Conservation (phyloP, 2,888 invertebrate genomes). For the Dysmachus trigonus region DNA sequence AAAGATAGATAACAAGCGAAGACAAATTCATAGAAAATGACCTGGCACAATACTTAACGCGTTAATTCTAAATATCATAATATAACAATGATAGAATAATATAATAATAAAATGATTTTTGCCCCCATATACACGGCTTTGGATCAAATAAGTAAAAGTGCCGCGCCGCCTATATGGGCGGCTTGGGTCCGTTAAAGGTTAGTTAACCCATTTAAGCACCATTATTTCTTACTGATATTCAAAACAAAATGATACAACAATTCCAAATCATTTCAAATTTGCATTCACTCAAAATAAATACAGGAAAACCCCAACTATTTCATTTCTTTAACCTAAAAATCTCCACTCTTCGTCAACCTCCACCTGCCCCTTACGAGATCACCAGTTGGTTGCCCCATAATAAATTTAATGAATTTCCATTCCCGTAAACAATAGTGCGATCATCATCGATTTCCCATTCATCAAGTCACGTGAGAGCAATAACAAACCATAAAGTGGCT, state of each 20-base stretch:
- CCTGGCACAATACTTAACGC: too few species aligned
- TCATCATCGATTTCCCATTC: background rate
- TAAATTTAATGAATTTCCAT: background rate
- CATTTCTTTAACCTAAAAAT: background rate
- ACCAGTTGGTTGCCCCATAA: background rate
- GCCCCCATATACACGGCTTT: too few species aligned
- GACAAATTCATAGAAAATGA: too few species aligned
- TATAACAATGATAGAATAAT: too few species aligned
- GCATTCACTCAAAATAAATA: background rate
- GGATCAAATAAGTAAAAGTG: too few species aligned
- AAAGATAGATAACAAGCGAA: too few species aligned
- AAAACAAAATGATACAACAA: background rate
- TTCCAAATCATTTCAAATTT: background rate
- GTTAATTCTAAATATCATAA: too few species aligned
- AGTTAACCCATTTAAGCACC: too few species aligned
- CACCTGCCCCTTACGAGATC: background rate
- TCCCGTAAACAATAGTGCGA: background rate
- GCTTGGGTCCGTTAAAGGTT: too few species aligned
- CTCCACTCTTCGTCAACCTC: background rate
- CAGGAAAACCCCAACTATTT: background rate
- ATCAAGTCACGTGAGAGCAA: constrained; percentile 14
- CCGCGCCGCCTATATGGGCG: too few species aligned
- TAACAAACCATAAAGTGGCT: background rate
- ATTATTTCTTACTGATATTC: background rate
- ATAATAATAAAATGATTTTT: too few species aligned